A percentile compares a stretch with the other conserved stretches of the same genome.
These are phyloP conservation scores for Cactoblastis cactorum DNA, from an alignment of 2,888 invertebrate genomes.

Conservation along the genomic window DNA sequence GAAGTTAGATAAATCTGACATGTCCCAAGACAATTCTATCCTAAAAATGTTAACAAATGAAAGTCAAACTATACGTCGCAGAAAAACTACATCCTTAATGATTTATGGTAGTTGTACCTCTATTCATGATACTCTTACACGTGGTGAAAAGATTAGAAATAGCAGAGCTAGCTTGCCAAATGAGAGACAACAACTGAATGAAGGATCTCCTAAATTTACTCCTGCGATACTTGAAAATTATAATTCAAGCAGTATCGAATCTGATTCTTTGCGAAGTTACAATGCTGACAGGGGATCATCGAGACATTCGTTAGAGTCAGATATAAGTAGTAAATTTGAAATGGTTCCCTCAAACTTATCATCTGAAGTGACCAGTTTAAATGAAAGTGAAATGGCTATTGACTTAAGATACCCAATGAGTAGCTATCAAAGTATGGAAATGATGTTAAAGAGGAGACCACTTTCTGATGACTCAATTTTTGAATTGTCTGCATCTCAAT, in stretches of 20 bases:
- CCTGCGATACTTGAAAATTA: slow-evolving; percentile 55
- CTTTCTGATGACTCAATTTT: slow-evolving; percentile 87
- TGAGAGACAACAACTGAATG: slow-evolving; percentile 51
- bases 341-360: slow-evolving; percentile 60
- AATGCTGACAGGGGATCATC: slow-evolving; percentile 71
- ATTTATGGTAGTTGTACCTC: slow-evolving; percentile 73
- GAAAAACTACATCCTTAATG: slow-evolving; percentile 73
- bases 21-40: slow-evolving; percentile 69
- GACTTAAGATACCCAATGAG: slow-evolving; percentile 72
- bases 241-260: slow-evolving; percentile 61
- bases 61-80: slow-evolving; percentile 67
- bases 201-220: slow-evolving; percentile 41
- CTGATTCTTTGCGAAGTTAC: slow-evolving; percentile 66
- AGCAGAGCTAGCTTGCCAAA: slow-evolving; percentile 67
- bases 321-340: slow-evolving; percentile 74
- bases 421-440: slow-evolving; percentile 74
- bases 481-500: slow-evolving; percentile 81
- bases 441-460: slow-evolving; percentile 84
- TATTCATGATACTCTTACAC: slow-evolving; percentile 71
- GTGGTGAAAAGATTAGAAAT: slow-evolving; percentile 71
- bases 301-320: slow-evolving; percentile 68
- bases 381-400: slow-evolving; percentile 68
- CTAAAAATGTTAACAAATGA: slow-evolving; percentile 70
- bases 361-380: slow-evolving; percentile 63
- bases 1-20: slow-evolving; percentile 70